Percentiles rank a stretch among this genome's conserved stretches.
These are phyloP conservation scores for Heliconius hortense DNA, from an alignment of 2,888 invertebrate species.

Conservation along the genomic window DNA sequence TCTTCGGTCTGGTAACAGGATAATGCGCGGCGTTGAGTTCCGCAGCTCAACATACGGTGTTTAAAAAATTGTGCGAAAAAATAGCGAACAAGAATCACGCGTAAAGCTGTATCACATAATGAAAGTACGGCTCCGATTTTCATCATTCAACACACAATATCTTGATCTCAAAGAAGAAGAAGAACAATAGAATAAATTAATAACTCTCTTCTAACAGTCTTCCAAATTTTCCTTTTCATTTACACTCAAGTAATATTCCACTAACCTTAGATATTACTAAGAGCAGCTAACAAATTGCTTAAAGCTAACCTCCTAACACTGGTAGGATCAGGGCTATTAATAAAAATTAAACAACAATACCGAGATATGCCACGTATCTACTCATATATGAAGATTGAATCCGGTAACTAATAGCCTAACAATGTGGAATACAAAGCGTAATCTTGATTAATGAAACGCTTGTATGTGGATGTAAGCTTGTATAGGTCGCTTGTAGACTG, in stretches of 20 bases:
- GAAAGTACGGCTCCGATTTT: too few species aligned
- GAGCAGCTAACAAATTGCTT: neutral
- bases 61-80: too few species aligned
- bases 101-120: too few species aligned
- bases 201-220: neutral
- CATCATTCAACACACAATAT: too few species aligned
- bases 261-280: neutral
- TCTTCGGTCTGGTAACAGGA: too few species aligned
- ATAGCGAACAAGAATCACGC: too few species aligned
- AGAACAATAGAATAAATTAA: neutral
- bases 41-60: too few species aligned
- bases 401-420: slow-evolving; percentile 25
- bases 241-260: neutral
- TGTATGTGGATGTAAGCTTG: slow-evolving; percentile 8
- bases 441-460: slow-evolving; percentile 27
- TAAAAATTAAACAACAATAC: slow-evolving; percentile 10
- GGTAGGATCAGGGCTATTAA: neutral
- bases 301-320: neutral
- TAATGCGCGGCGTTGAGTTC: too few species aligned
- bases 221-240: neutral
- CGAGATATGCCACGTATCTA: neutral
- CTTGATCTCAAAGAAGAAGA: too few species aligned
- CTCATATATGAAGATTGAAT: slow-evolving; percentile 18
- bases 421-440: slow-evolving; percentile 23
- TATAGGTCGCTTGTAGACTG: neutral